Evolutionary conservation across 2,888 invertebrate genomes (phyloP).

Genomic region (Acronicta alni): DNA sequence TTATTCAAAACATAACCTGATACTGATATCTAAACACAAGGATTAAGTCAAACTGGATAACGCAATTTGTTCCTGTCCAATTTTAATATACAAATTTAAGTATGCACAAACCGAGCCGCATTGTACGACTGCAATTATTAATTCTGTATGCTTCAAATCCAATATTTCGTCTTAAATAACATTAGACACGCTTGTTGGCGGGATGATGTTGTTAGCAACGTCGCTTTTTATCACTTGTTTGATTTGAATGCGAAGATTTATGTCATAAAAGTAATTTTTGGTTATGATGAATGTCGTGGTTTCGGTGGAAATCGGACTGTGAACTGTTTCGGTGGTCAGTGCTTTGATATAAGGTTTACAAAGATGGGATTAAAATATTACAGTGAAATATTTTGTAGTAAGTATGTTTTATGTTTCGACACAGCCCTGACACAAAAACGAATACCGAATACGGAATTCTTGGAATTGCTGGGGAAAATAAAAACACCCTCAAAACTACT

Average conservation of each 20-base stretch:
- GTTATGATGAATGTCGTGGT: constrained; percentile 61
- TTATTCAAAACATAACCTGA: constrained; percentile 26
- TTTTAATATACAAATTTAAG: constrained; percentile 53
- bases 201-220: constrained; percentile 83
- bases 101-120: constrained; percentile 64
- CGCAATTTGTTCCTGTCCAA: constrained; percentile 50
- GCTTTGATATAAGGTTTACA: background rate
- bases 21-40: constrained; percentile 47
- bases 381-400: background rate
- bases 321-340: constrained; percentile 35
- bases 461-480: too few species aligned
- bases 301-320: constrained; percentile 44
- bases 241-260: constrained; percentile 76
- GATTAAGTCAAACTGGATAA: constrained; percentile 31
- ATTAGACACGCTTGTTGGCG: constrained; percentile 81
- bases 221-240: constrained; percentile 75
- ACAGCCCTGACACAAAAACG: background rate
- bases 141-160: constrained; percentile 85
- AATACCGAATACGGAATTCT: background rate
- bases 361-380: constrained; percentile 1
- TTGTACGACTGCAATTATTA: constrained; percentile 79
- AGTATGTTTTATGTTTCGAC: too few species aligned
- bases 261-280: constrained; percentile 66
- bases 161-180: constrained; percentile 78
- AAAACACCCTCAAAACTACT: too few species aligned